Evolutionary conservation across 2,797 vertebrate genomes (phyloP), one percentile per base, ranked within the genome.

Genomic region (Cirrhinus molitorella): DNA sequence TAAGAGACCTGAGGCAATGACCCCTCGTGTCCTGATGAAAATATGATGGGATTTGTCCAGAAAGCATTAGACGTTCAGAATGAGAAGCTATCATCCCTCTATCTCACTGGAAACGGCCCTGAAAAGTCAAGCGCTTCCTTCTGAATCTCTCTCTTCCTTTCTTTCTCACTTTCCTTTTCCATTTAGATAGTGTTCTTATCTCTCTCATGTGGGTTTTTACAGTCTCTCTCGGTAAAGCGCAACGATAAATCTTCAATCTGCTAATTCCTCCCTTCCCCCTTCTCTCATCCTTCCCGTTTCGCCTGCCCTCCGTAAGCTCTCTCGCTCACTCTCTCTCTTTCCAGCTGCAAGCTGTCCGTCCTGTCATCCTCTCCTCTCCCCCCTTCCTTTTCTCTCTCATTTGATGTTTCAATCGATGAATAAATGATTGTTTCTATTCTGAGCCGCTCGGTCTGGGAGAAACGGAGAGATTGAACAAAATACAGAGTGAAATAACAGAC

Each of bases 351-450:
- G 14, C 80, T 74, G 68, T 65, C 70, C 7, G 1, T 74, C 45
- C 61, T 23, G 47, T 28, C 28, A 66, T 51, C 57, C 57, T 21
- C 57, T 81, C 43, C 21, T 37, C 80, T 23, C 23, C 31, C 43
- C 31, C 51, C 31, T 31, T 65, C 31, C 55, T 14, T 21, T 68
- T 80, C 70, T 74, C 34, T 51, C 16, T 61, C 31, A 74, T 65
- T 85, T 93, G 92, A 95, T 93, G 93, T 93, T 94, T 92, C 93
- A 93, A 95, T 94, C 92, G 86, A 94, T 95, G 91, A 95, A 95
- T 95, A 94, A 95, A 94, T 94, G 92, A 95, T 94, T 94, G 92
- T 91, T 94, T 92, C 94, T 95, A 94, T 94, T 94, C 93, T 94
- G 91, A 90, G 92, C 89, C 40, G 86, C 88, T 68, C 31, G 12